Conservation (phyloP, 2,888 invertebrate genomes). For the Chirona hameri region DNA sequence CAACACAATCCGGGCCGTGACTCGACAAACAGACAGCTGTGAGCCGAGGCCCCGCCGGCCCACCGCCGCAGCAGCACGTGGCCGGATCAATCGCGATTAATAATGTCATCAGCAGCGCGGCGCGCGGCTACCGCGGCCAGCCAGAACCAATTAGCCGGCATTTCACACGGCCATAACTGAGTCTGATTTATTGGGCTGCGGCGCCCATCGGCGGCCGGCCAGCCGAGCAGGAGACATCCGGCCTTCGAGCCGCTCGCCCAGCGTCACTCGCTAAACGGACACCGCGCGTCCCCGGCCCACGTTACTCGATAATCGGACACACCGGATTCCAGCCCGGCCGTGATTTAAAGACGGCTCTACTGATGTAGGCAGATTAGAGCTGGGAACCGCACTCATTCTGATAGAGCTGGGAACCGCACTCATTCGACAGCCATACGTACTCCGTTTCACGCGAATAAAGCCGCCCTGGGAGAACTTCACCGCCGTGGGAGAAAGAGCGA, state of each 20-base stretch:
- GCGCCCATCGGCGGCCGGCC: not conserved
- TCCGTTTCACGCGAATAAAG: not conserved
- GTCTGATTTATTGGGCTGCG: not conserved
- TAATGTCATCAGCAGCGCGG: not conserved
- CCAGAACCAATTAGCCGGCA: not conserved
- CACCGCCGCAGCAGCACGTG: too few relatives aligned
- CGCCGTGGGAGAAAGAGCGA: too few relatives aligned
- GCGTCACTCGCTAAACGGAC: not conserved
- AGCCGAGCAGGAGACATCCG: not conserved
- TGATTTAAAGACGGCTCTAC: not conserved
- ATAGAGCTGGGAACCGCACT: not conserved
- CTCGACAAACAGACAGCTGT: too few relatives aligned
- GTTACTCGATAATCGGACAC: not conserved
- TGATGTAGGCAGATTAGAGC: not conserved
- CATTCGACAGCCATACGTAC: not conserved
- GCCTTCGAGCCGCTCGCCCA: not conserved
- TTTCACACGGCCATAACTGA: not conserved
- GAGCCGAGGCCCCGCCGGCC: too few relatives aligned
- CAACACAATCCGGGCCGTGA: too few relatives aligned
- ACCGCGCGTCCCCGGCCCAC: not conserved
- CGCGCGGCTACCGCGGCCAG: not conserved
- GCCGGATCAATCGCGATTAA: not conserved
- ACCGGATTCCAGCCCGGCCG: not conserved
- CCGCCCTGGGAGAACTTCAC: not conserved
- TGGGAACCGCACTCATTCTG: not conserved